Evolutionary conservation across 2,113 vertebrate species (phyloP), one percentile per base, ranked within the genome.

Genomic region (Forbesichthys agassizii): DNA sequence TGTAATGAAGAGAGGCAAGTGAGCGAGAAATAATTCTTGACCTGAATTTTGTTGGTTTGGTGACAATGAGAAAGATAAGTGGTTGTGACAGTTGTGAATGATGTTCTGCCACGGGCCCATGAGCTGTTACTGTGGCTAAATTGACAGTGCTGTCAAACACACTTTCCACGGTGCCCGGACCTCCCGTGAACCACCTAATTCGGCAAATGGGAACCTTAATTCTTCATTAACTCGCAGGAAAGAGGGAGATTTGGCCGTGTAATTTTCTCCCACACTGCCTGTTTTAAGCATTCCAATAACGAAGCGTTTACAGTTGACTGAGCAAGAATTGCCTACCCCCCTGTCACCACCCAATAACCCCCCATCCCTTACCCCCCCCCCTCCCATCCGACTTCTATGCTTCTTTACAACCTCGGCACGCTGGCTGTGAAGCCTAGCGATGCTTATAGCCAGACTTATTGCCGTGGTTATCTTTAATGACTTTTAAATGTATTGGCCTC

Each of bases 401-500:
- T 79, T 84, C 71, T 86, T 90, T 88, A 60, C 88, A 91, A 87
- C 89, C 66, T 86, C 78, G 81, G 92, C 92, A 91, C 80, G 71
- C 84, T 78, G 90, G 89, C 93, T 94, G 93, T 93, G 93, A 95
- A 95, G 95, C 93, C 91, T 90, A 94, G 92, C 90, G 89, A 94
- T 83, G 94, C 94, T 96, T 95, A 94, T 94, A 95, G 93, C 88
- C 90, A 95, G 95, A 96, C 95, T 95, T 97, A 96, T 94, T 95
- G 94, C 96, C 92, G 92, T 94, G 92, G 95, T 97, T 97, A 96
- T 96, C 94, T 96, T 95, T 96, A 96, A 97, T 96, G 96, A 96
- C 95, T 96, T 96, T 95, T 92, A 95, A 96, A 97, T 96, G 94
- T 93, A 96, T 96, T 95, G 95, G 94, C 93, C 94, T 98, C 93